Base-by-base conservation (phyloP, 2,888 invertebrate species). In the Alloscopus bannaensis region DNA sequence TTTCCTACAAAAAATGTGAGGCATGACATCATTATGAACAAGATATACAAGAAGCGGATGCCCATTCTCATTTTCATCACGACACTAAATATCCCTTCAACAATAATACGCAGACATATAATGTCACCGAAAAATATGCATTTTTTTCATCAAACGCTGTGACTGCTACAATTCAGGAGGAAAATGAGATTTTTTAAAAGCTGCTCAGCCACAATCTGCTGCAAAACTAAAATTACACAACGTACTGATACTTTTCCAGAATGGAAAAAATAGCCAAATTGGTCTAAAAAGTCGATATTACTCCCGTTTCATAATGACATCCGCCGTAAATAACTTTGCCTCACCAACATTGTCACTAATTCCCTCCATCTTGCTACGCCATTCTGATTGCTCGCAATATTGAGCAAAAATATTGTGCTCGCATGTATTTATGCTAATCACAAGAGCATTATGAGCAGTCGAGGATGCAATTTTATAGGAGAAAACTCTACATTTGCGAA, bases 331-430 rank as follows among this genome's bases (percentile, higher is more conserved):
- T 2, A 8, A 11, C 0, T 52, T 42, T 18, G 47, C 20, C 28
- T n/a, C 22, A 66, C 20, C 28, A 64, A 18, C 45, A 69, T 69
- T 69, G 57, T 57, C 57, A 69, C 69, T 45, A 29, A 57, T 69
- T 69, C 22, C 36, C 36, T 13, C 52, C 20, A 6, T 13, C 36
- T 36, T 36, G 36, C 6, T 13, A 13, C 13, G 36, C 13, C 13
- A 36, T 36, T 6, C 36, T 36, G 6, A 13, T 36, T 6, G 13
- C 36, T 36, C 36, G 36, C 13, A 13, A 36, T 8, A 6, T 36
- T 36, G 36, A 36, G 13, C 13, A 36, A 36, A n/a, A n/a, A n/a
- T n/a, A n/a, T n/a, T n/a, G n/a, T 4, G 16, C 50, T 26, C 3
- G 52, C 18, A 22, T 52, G 6, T 59, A 59, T 31, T 59, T 59